Conservation (phyloP, 1,140 invertebrate species). For the Hormaphis cornu region DNA sequence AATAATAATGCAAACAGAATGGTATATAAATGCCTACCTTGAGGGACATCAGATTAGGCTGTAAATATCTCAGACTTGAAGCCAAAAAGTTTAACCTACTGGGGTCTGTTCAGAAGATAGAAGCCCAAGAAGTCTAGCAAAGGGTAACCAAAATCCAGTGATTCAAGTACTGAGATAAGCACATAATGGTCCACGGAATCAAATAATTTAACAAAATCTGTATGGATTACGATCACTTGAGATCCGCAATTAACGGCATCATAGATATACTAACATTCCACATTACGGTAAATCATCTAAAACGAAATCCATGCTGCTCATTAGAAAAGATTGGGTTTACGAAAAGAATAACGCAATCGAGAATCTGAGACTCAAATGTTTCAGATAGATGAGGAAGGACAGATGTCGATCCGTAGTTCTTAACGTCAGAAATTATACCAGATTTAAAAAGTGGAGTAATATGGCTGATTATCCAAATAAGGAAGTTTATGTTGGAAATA, state of each 20-base stretch:
- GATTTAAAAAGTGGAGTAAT: too few species aligned
- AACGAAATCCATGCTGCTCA: neutral
- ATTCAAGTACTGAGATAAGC: neutral
- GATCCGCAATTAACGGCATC: neutral
- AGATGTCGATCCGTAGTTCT: too few species aligned
- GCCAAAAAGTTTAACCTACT: neutral
- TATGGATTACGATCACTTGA: neutral
- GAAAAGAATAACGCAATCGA: neutral
- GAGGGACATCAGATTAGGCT: neutral
- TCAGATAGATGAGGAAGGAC: neutral
- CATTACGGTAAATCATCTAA: neutral
- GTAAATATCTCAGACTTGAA: neutral
- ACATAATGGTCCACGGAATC: neutral
- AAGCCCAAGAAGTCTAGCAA: neutral
- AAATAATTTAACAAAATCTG: neutral
- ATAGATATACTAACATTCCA: neutral
- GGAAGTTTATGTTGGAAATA: too few species aligned
- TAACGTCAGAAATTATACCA: too few species aligned
- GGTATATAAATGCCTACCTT: neutral
- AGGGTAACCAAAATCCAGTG: neutral
- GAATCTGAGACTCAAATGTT: neutral
- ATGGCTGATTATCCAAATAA: too few species aligned
- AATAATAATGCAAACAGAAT: neutral
- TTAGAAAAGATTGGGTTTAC: neutral
- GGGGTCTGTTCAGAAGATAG: neutral